Evolutionary conservation across 2,888 invertebrate species (phyloP).

Genomic region (Augochlorella aurata): DNA sequence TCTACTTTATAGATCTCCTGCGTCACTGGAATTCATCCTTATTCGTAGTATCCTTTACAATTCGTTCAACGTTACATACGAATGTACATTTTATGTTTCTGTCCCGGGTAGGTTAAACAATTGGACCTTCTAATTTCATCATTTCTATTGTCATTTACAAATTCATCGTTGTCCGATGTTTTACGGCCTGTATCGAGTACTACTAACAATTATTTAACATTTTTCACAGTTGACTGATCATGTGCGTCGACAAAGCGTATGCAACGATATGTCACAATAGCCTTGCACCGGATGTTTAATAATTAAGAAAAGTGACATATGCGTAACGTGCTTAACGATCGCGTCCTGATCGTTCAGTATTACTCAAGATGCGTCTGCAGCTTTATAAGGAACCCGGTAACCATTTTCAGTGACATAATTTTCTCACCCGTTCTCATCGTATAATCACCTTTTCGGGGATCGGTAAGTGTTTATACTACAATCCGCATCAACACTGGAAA

Average conservation of each 20-base stretch:
- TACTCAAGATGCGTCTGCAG: conserved; percentile 56
- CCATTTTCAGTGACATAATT: conserved; percentile 68
- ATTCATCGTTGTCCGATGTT: background rate
- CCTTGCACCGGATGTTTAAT: background rate
- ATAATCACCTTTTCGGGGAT: conserved; percentile 47
- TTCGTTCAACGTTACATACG: background rate
- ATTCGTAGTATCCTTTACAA: background rate
- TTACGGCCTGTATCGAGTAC: conserved; percentile 34
- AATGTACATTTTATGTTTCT: background rate
- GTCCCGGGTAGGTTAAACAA: background rate
- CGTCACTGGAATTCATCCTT: background rate
- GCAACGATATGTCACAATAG: conserved; percentile 1
- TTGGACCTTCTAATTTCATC: background rate
- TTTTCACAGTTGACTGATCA: background rate
- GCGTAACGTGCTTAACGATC: conserved; percentile 66
- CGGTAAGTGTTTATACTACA: background rate
- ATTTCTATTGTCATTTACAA: background rate
- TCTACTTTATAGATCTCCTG: conserved; percentile 20
- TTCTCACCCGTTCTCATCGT: conserved; percentile 64
- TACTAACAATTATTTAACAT: background rate
- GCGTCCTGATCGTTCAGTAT: conserved; percentile 75
- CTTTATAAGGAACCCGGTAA: conserved; percentile 69
- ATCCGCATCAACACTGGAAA: background rate
- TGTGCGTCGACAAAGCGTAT: background rate
- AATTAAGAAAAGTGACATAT: background rate